Evolutionary conservation across 2,797 vertebrate genomes (phyloP).

Genomic region (Clarias platycephalus): DNA sequence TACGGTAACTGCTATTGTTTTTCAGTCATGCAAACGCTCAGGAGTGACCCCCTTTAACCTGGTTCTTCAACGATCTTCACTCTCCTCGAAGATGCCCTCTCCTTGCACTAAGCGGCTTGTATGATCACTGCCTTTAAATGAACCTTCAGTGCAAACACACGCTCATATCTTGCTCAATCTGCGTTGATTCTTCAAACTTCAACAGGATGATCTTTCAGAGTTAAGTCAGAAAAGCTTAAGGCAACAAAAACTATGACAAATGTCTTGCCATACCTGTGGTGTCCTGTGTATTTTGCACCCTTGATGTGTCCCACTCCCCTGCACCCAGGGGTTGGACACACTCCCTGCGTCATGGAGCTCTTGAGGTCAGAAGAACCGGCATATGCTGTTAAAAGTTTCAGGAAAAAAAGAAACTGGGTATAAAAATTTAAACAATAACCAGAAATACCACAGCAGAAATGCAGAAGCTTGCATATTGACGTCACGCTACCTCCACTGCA

Average conservation of each 20-base stretch:
- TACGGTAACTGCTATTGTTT: not conserved
- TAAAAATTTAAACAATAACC: not conserved
- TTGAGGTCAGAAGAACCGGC: slow-evolving; percentile 64
- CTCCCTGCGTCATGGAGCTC: slow-evolving; percentile 68
- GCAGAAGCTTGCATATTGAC: not conserved
- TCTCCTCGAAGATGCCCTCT: not conserved
- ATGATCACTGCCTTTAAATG: not conserved
- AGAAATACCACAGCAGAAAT: not conserved
- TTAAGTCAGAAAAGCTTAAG: not conserved
- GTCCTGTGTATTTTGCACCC: slow-evolving; percentile 78
- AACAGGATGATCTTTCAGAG: not conserved
- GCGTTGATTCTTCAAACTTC: not conserved
- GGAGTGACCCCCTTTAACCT: slow-evolving; percentile 1
- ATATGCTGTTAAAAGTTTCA: slow-evolving; percentile 29
- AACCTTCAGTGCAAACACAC: not conserved
- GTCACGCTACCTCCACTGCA: not conserved
- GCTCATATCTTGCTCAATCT: not conserved
- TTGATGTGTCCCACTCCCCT: slow-evolving; percentile 78
- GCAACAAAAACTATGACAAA: not conserved
- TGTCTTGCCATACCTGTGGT: slow-evolving; percentile 69
- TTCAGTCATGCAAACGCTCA: slow-evolving; percentile 1
- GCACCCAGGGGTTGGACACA: slow-evolving; percentile 78
- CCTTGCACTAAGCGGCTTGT: not conserved
- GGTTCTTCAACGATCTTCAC: not conserved
- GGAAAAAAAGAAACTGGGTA: not conserved